Evolutionary conservation across 2,888 invertebrate species (phyloP), one percentile per base, ranked within the genome.

Genomic region (Eudasyphora cyanicolor): DNA sequence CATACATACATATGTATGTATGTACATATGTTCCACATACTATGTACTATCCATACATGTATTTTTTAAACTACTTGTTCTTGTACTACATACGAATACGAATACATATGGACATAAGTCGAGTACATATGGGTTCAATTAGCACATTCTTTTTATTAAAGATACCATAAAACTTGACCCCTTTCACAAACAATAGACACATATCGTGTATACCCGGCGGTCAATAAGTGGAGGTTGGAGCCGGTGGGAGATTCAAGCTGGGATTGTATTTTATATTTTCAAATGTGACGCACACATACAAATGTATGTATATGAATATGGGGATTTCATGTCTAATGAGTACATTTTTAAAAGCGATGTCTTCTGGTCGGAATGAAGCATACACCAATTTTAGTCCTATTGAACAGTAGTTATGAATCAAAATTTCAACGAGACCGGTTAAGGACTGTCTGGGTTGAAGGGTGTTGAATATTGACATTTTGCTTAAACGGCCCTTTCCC

Each of bases 111-210:
- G 45, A n/a, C 45, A 6, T n/a, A n/a, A n/a, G n/a, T n/a, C n/a
- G n/a, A n/a, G n/a, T n/a, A n/a, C n/a, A n/a, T 54, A 2, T 24
- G 12, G 7, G 21, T 57, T 57, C 57, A 27, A 57, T 57, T 57
- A 57, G 12, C 24, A 24, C 12, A 69, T n/a, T 29, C 24, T 60
- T 49, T 27, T 19, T 57, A 57, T 77, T 70, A 60, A 57, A 2
- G 24, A 57, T 49, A 45, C 32, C 38, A 45, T 62, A 12, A 32
- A 70, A 60, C 60, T 67, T 77, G 77, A 77, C 77, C 70, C 69
- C 60, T 70, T 77, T 62, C 7, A 29, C 35, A 21, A 29, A 38
- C 12, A 69, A 54, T n/a, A 69, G 49, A 8, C 27, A 12, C 38
- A 38, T 38, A 38, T 38, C 45, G 6, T n/a, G n/a, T 45, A 45